These are phyloP conservation scores for Buphagus erythrorhynchus DNA, from an alignment of 2,797 vertebrate species.

Conservation along the genomic window DNA sequence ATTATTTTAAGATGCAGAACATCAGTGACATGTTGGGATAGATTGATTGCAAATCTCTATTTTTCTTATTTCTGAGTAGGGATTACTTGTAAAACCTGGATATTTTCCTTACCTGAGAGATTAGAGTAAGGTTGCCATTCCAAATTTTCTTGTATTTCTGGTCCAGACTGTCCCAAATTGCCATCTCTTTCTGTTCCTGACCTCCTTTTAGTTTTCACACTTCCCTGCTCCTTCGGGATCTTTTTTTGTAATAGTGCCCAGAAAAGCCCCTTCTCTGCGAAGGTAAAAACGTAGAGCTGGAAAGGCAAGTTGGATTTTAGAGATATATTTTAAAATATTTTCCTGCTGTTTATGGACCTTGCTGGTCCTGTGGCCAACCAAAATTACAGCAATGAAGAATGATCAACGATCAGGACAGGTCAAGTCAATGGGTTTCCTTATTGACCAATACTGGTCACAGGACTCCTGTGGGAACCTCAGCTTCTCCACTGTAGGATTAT, in stretches of 20 bases:
- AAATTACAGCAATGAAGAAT: background rate
- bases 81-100: background rate
- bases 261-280: background rate
- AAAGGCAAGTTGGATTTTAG: background rate
- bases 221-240: background rate
- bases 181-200: background rate
- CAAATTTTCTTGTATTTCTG: background rate
- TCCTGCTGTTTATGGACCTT: rapidly evolving
- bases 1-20: background rate
- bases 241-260: background rate
- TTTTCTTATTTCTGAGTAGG: background rate
- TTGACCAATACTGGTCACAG: background rate
- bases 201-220: background rate
- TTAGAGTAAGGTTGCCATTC: background rate
- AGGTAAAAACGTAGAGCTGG: background rate
- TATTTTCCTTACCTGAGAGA: background rate
- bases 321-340: background rate
- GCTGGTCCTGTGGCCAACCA: background rate
- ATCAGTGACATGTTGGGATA: background rate
- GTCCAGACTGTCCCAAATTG: background rate
- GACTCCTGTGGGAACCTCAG: background rate
- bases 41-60: background rate
- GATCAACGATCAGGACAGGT: background rate
- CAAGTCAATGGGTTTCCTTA: background rate
- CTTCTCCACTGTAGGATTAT: background rate